A percentile compares a stretch with the other conserved stretches of the same genome.
Evolutionary conservation across 2,113 vertebrate genomes (phyloP).

Genomic region (Vidua chalybeata): DNA sequence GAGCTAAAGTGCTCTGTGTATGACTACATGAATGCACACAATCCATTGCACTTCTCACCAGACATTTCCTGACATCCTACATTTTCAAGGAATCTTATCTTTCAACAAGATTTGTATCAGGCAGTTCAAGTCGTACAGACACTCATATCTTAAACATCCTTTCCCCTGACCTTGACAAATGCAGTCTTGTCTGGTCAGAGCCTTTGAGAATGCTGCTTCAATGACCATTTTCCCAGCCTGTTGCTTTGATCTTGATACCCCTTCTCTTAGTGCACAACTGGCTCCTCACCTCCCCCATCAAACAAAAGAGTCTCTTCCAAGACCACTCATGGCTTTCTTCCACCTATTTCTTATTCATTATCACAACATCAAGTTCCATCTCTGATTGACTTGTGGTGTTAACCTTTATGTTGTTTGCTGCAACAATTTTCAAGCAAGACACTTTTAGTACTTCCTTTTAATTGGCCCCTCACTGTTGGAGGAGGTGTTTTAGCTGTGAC

Average conservation of each 20-base stretch:
- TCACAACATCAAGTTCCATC: not conserved
- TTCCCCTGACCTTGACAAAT: conserved; percentile 48
- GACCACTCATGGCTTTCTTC: not conserved
- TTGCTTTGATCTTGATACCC: conserved; percentile 31
- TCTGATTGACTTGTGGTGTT: not conserved
- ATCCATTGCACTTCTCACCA: not conserved
- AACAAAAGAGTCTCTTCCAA: not conserved
- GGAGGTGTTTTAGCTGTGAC: not conserved
- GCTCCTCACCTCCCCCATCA: not conserved
- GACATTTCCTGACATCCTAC: conserved; percentile 28
- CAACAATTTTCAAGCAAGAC: not conserved
- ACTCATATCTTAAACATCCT: conserved; percentile 55
- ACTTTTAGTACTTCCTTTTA: not conserved
- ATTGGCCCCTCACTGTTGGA: not conserved
- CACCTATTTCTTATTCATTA: not conserved
- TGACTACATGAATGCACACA: not conserved
- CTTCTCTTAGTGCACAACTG: not conserved
- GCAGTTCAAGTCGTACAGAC: conserved; percentile 59
- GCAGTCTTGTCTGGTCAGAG: conserved; percentile 2
- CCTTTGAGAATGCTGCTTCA: not conserved
- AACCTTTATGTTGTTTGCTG: not conserved
- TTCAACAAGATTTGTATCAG: conserved; percentile 53
- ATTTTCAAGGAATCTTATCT: conserved; percentile 50
- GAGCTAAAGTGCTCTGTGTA: not conserved
- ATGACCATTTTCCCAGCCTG: conserved; percentile 11